Conservation (phyloP, 1,140 invertebrate genomes). For the Apolygus lucorum region DNA sequence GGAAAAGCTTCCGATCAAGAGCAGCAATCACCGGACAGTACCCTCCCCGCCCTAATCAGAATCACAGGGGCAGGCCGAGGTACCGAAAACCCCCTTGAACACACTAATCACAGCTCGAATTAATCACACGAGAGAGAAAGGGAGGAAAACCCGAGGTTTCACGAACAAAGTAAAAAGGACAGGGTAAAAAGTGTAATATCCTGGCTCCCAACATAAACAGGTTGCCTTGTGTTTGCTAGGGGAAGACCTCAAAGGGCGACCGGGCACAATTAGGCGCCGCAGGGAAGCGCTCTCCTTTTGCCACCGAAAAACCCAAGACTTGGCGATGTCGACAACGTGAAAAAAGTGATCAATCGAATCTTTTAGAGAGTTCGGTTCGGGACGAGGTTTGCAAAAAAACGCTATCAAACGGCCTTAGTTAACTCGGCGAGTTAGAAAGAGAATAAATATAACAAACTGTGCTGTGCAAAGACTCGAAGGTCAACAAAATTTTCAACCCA, state of each 20-base stretch:
- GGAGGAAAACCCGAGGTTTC: neutral
- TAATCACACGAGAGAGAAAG: slow-evolving; percentile 11
- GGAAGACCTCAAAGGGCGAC: slow-evolving; percentile 15
- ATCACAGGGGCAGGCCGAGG: neutral
- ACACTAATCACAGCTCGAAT: slow-evolving; percentile 21
- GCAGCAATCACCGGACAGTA: slow-evolving; percentile 16
- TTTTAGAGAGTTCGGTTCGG: too few species aligned
- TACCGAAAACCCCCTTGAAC: neutral
- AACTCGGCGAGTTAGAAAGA: too few species aligned
- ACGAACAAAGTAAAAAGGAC: slow-evolving; percentile 14
- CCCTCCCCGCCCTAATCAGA: neutral
- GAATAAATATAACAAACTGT: too few species aligned
- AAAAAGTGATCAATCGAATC: too few species aligned
- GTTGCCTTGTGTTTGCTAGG: slow-evolving; percentile 14
- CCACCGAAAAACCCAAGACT: too few species aligned
- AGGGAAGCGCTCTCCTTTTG: neutral
- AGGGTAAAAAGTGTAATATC: slow-evolving; percentile 20
- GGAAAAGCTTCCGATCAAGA: neutral
- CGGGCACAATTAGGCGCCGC: slow-evolving; percentile 8
- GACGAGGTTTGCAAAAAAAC: too few species aligned
- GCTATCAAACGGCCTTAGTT: too few species aligned
- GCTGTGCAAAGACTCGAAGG: too few species aligned
- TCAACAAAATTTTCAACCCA: too few species aligned
- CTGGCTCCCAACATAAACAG: slow-evolving; percentile 20
- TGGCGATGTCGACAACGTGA: too few species aligned